Evolutionary conservation across 2,888 invertebrate genomes (phyloP), one percentile per base, ranked within the genome.

Genomic region (Drosophila eohydei): DNA sequence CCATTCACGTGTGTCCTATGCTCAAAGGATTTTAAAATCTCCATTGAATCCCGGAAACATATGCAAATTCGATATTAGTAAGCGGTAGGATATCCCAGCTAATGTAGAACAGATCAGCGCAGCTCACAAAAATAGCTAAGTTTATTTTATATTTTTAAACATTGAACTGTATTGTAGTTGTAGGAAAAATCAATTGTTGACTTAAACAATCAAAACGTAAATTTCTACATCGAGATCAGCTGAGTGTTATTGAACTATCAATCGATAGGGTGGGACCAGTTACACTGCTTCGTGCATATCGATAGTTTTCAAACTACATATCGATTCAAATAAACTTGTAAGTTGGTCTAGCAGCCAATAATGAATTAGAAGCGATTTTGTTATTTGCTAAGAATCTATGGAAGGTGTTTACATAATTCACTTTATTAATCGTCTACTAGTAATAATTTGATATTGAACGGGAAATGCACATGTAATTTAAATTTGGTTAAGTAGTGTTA

Each of bases 381-480:
- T 5, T 32, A 4, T 16, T 50, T 30, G 2, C 16, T 2, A 14
- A 48, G 3, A 62, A 57, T 41, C 8, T 14, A 38, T 16, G 3
- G 4, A 28, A 14, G 40, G 40, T 40, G 38, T 65, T 78, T 68
- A 58, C 67, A 64, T 46, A 75, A 40, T 71, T 63, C 4, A 76
- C 70, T 88, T 84, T 84, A 84, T 81, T 88, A 59, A 76, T 43
- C 68, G 69, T 66, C 60, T 63, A 57, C 60, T 79, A 64, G 58
- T 70, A 55, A 64, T 65, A 84, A 88, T 84, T 84, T 84, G 14
- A 81, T 66, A 72, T 75, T 73, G 58, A 88, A 83, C 74, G 57
- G 67, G 71, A 73, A 69, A 83, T 86, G 84, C 89, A 84, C 86
- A 79, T 79, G 84, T 70, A 81, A 79, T 78, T 81, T 81, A 67